These are phyloP conservation scores for Chionomys nivalis DNA, from an alignment of 2,113 vertebrate genomes.

Conservation along the genomic window DNA sequence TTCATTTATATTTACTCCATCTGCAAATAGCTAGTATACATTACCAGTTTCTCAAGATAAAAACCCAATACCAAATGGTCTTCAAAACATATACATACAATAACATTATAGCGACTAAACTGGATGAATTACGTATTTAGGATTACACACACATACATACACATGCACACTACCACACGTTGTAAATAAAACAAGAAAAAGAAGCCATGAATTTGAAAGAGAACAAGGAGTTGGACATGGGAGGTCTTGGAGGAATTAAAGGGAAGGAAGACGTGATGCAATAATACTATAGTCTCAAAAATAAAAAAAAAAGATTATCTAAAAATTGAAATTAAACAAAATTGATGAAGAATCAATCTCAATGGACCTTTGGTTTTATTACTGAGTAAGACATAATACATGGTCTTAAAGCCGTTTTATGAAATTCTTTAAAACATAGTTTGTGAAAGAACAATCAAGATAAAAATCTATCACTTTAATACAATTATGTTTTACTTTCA, in stretches of 20 bases:
- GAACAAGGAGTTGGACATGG: not conserved
- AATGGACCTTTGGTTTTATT: not conserved
- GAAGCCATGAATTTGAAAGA: not conserved
- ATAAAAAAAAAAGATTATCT: not conserved
- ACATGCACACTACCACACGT: not conserved
- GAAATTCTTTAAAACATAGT: not conserved
- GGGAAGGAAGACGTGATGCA: not conserved
- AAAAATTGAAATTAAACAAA: not conserved
- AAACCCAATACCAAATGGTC: not conserved
- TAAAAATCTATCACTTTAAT: constrained; percentile 3
- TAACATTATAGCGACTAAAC: not conserved
- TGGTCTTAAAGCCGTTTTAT: not conserved
- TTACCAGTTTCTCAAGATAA: not conserved
- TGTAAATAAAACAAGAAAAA: not conserved
- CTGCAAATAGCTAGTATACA: not conserved
- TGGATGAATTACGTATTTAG: not conserved
- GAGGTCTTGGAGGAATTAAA: not conserved
- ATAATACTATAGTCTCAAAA: not conserved
- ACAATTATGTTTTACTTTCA: not conserved
- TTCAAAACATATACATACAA: not conserved
- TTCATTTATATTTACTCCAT: constrained; percentile 36
- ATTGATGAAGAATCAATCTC: constrained; percentile 10
- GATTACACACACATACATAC: not conserved
- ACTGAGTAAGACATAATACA: not conserved
- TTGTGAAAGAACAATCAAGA: not conserved